Evolutionary conservation across 2,888 invertebrate genomes (phyloP).

Genomic region (Allophyes oxyacanthae): DNA sequence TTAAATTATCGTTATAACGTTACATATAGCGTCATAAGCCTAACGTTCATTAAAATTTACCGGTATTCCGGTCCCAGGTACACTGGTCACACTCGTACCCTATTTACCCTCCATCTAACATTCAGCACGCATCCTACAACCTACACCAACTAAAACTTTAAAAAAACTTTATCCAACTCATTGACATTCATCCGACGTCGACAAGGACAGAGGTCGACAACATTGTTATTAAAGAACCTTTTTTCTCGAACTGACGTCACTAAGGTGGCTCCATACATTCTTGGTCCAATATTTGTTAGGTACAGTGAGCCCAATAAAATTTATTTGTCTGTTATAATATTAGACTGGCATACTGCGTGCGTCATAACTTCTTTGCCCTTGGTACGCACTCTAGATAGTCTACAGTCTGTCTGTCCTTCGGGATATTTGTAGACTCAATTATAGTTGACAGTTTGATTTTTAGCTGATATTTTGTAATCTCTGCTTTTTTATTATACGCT

Average conservation of each 20-base stretch:
- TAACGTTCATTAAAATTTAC: no score
- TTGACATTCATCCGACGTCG: slow-evolving; percentile 38
- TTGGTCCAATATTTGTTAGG: slow-evolving; percentile 44
- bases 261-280: slow-evolving; percentile 34
- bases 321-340: slow-evolving; percentile 43
- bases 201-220: slow-evolving; percentile 46
- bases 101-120: slow-evolving; percentile 11
- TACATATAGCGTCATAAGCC: no score
- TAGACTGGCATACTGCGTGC: slow-evolving; percentile 33
- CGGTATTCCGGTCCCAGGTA: no score
- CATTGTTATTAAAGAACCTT: slow-evolving; percentile 48
- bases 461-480: background rate
- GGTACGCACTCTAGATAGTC: slow-evolving; percentile 20
- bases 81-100: no score
- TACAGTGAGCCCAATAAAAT: slow-evolving; percentile 38
- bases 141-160: slow-evolving; percentile 35
- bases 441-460: slow-evolving; percentile 12
- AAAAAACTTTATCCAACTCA: slow-evolving; percentile 23
- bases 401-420: slow-evolving; percentile 19
- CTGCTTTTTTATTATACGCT: background rate
- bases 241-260: slow-evolving; percentile 44
- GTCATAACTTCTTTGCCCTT: slow-evolving; percentile 49
- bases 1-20: no score
- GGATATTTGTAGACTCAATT: slow-evolving; percentile 20
- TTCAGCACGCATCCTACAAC: slow-evolving; percentile 28